A percentile compares a stretch with the other conserved stretches of the same genome.
Evolutionary conservation across 2,888 invertebrate species (phyloP).

Genomic region (Oscheius sp.): DNA sequence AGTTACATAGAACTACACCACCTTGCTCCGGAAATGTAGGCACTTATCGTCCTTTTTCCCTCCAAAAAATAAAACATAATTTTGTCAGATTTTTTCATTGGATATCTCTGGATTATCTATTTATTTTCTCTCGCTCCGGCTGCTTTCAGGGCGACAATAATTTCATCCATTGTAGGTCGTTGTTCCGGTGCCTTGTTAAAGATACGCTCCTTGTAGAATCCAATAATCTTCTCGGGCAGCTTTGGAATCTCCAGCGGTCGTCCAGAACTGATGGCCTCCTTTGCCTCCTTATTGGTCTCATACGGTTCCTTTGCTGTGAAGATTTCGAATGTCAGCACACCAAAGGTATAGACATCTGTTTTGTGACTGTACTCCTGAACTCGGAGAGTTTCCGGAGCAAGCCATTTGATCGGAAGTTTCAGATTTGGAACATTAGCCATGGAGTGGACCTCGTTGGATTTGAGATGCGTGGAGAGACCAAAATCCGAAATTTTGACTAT

Average conservation of each 20-base stretch:
- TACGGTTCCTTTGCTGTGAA: conserved; percentile 21
- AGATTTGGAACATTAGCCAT: neutral
- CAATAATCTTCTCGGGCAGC: neutral
- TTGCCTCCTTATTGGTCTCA: neutral
- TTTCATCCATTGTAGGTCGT: conserved; percentile 12
- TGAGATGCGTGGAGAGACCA: conserved; percentile 36
- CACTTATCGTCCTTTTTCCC: too few species aligned
- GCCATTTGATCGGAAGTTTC: conserved; percentile 43
- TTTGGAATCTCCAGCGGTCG: neutral
- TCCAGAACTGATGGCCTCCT: neutral
- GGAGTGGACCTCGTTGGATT: conserved; percentile 8
- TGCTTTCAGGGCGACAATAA: neutral
- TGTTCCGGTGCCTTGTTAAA: neutral
- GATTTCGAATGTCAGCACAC: conserved; percentile 44
- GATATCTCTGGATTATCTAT: neutral
- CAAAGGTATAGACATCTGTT: conserved; percentile 44
- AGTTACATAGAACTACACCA: too few species aligned
- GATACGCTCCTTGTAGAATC: neutral
- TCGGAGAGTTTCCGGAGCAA: conserved; percentile 37
- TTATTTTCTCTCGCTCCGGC: neutral
- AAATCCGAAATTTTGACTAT: conserved; percentile 47
- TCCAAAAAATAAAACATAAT: too few species aligned
- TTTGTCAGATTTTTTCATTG: neutral
- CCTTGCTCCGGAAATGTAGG: too few species aligned
- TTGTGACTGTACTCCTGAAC: conserved; percentile 33